Evolutionary conservation across 1,140 invertebrate species (phyloP).

Genomic region (Acromyrmex heyeri): DNA sequence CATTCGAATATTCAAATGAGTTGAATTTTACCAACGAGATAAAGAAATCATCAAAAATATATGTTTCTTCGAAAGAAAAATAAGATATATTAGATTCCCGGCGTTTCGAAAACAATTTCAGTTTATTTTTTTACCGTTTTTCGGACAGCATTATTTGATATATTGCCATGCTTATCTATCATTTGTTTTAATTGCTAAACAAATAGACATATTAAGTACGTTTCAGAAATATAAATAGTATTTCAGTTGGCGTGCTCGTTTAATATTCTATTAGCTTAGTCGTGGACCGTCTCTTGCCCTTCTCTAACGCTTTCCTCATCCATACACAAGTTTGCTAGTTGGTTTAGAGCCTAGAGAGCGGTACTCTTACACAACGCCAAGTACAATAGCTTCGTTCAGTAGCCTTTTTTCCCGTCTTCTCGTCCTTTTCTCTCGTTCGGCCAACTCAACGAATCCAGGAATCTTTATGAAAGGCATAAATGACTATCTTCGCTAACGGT

Average conservation of each 20-base stretch:
- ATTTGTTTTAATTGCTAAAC: constrained; percentile 82
- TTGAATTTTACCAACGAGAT: not conserved
- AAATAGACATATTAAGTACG: constrained; percentile 80
- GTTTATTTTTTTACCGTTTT: constrained; percentile 73
- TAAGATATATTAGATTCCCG: not conserved
- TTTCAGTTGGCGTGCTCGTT: constrained; percentile 40
- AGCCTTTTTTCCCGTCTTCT: not conserved
- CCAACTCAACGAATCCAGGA: constrained; percentile 71
- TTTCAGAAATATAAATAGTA: constrained; percentile 76
- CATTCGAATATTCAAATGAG: not conserved
- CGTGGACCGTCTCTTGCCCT: constrained; percentile 24
- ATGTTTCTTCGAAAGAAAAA: not conserved
- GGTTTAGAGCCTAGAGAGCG: constrained; percentile 43
- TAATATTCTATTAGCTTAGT: constrained; percentile 79
- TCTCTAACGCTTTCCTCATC: not conserved
- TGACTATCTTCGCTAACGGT: constrained; percentile 76
- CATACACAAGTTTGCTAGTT: constrained; percentile 30
- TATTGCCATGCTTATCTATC: constrained; percentile 76
- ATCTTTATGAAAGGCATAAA: constrained; percentile 80
- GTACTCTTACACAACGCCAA: constrained; percentile 64
- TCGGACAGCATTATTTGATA: constrained; percentile 55
- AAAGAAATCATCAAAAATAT: not conserved
- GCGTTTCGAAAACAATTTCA: not conserved
- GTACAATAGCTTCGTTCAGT: constrained; percentile 69
- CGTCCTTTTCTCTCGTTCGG: constrained; percentile 1